Conservation (phyloP, 2,888 invertebrate species). For the Tetheella fluctuosa region DNA sequence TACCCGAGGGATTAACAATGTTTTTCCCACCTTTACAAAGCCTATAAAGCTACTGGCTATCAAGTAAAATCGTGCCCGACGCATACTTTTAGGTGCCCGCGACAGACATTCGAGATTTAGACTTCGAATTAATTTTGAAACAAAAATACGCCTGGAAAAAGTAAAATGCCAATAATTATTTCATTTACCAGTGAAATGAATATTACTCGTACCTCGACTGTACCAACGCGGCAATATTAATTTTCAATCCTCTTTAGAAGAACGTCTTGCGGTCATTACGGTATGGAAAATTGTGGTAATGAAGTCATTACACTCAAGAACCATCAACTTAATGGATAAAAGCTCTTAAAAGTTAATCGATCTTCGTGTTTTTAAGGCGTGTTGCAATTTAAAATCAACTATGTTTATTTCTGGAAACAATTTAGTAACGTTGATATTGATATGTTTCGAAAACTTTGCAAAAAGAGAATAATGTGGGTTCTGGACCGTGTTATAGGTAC, state of each 20-base stretch:
- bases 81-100: too few species aligned
- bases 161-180: background rate
- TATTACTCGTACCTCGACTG: background rate
- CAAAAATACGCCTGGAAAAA: too few species aligned
- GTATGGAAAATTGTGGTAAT: constrained; percentile 59
- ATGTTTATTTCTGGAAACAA: constrained; percentile 1
- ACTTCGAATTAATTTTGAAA: too few species aligned
- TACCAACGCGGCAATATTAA: constrained; percentile 28
- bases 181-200: background rate
- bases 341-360: constrained; percentile 77
- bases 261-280: constrained; percentile 45
- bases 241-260: constrained; percentile 41
- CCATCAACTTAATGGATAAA: constrained; percentile 77
- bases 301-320: constrained; percentile 65
- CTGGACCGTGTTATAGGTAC: background rate
- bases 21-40: too few species aligned
- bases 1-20: too few species aligned
- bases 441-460: background rate
- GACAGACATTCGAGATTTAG: too few species aligned
- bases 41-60: too few species aligned
- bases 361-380: constrained; percentile 57
- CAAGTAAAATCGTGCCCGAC: too few species aligned
- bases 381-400: constrained; percentile 47
- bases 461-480: background rate
- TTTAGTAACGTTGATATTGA: constrained; percentile 8